Evolutionary conservation across 1,140 invertebrate genomes (phyloP).

Genomic region (Psix sp.): DNA sequence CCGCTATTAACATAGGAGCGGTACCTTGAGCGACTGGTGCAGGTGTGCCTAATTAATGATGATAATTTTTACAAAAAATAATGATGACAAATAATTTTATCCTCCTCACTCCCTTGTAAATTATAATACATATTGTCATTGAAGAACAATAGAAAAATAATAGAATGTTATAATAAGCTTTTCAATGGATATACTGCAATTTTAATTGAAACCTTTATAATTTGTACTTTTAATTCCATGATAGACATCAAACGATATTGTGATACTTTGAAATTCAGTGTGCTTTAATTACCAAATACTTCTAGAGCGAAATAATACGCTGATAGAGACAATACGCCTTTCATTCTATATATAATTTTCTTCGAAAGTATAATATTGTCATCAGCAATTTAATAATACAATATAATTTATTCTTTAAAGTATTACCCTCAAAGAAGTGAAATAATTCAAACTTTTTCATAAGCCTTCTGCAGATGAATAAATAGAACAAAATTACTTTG

Average conservation of each 20-base stretch:
- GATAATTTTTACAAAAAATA: constrained; percentile 20
- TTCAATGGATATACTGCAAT: too few relatives aligned
- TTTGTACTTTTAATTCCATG: too few relatives aligned
- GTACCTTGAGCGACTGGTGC: constrained; percentile 80
- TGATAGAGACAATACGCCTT: not conserved
- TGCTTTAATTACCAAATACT: not conserved
- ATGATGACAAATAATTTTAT: constrained; percentile 5
- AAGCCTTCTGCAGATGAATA: not conserved
- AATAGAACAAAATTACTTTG: not conserved
- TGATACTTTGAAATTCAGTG: too few relatives aligned
- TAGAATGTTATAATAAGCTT: too few relatives aligned
- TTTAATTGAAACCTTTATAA: too few relatives aligned
- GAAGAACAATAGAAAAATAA: too few relatives aligned
- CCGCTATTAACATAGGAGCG: constrained; percentile 82
- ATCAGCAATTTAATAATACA: not conserved
- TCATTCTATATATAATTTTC: not conserved
- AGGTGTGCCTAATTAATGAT: constrained; percentile 56
- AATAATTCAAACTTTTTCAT: not conserved
- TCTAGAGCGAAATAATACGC: not conserved
- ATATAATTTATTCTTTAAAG: not conserved
- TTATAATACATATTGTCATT: too few relatives aligned
- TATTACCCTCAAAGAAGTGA: not conserved
- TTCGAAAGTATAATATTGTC: not conserved
- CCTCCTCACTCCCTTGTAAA: too few relatives aligned
- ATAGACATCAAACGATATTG: too few relatives aligned